Conservation (phyloP, 1,140 invertebrate species). For the Globodera ellingtonae region DNA sequence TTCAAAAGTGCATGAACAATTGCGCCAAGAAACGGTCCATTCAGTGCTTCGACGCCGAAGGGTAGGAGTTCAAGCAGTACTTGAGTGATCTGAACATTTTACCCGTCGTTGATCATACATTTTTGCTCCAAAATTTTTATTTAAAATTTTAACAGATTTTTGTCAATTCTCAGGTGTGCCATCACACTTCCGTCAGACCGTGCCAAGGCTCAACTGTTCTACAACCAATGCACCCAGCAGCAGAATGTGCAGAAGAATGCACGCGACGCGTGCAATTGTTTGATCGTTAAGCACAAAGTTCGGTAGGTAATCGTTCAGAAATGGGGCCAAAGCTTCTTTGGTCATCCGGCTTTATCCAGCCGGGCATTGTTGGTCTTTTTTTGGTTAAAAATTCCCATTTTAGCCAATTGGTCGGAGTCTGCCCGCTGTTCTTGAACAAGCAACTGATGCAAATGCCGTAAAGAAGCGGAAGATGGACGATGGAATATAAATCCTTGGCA, state of each 20-base stretch:
- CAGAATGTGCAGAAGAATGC: constrained; percentile 3
- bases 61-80: not conserved
- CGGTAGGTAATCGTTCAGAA: not conserved
- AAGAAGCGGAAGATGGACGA: too few relatives aligned
- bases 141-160: not conserved
- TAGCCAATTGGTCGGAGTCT: constrained; percentile 25
- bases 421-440: constrained; percentile 9
- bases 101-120: too few relatives aligned
- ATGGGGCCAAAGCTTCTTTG: too few relatives aligned
- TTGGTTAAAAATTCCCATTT: not conserved
- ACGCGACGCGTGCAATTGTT: constrained; percentile 8
- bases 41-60: constrained; percentile 14
- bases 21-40: constrained; percentile 19
- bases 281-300: constrained; percentile 5
- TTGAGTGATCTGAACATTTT: not conserved
- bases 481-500: too few relatives aligned
- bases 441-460: constrained; percentile 15
- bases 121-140: too few relatives aligned
- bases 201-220: not conserved
- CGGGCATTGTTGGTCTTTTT: not conserved
- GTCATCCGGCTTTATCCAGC: too few relatives aligned
- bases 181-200: constrained; percentile 3
- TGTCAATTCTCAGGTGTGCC: constrained; percentile 11
- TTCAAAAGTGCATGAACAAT: constrained; percentile 29
- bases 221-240: constrained; percentile 10